Percentiles rank a stretch among this genome's conserved stretches.
These are phyloP conservation scores for Orientallactaga bullata DNA, from an alignment of 2,113 vertebrate species.

Conservation along the genomic window DNA sequence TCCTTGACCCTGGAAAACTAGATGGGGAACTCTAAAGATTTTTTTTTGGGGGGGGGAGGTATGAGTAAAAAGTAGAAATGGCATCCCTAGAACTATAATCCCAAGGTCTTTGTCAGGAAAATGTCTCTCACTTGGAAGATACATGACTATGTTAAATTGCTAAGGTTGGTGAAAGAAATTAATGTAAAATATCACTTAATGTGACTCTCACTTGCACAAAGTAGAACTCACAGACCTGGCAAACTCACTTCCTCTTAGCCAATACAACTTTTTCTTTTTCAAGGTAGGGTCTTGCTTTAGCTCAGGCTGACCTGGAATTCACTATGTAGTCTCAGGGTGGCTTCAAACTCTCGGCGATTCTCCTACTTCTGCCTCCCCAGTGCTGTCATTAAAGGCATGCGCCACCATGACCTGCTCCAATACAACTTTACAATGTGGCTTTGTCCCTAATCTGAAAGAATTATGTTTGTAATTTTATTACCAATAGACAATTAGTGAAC, in stretches of 20 bases:
- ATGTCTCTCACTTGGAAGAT: background rate
- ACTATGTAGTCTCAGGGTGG: no score
- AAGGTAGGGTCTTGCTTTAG: no score
- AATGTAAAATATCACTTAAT: background rate
- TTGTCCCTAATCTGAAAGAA: conserved; percentile 10
- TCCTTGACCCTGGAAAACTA: background rate
- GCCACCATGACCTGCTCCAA: background rate
- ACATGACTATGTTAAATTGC: background rate
- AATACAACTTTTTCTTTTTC: background rate
- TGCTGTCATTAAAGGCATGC: no score
- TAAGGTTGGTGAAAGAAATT: conserved; percentile 12
- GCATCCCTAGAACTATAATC: background rate
- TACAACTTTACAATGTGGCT: background rate
- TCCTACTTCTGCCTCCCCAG: no score
- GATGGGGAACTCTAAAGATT: background rate
- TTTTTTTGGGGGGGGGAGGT: background rate
- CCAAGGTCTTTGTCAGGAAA: background rate
- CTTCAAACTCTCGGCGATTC: no score
- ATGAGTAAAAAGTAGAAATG: background rate
- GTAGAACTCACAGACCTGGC: background rate
- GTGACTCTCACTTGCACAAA: background rate
- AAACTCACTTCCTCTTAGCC: background rate
- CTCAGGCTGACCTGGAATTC: no score
- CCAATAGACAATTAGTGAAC: conserved; percentile 15
- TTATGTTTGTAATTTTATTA: background rate